Evolutionary conservation across 1,140 invertebrate genomes (phyloP).

Genomic region (Drosophila nebulosa): DNA sequence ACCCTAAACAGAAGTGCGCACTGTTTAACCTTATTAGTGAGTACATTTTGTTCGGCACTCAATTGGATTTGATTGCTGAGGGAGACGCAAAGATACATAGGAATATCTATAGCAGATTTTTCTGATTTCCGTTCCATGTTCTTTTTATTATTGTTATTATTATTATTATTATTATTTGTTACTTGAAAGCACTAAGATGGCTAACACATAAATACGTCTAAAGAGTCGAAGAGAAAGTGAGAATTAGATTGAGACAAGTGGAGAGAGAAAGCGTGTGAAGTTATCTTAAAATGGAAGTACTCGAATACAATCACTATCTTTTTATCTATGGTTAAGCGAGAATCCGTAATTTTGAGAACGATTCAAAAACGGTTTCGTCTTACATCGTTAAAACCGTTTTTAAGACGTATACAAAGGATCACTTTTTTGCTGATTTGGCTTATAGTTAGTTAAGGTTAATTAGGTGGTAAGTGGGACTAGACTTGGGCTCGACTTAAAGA

Average conservation of each 20-base stretch:
- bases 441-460: not conserved
- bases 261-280: not conserved
- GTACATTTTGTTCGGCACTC: constrained; percentile 57
- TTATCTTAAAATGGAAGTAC: constrained; percentile 58
- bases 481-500: constrained; percentile 11
- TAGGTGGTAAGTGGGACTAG: constrained; percentile 33
- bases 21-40: constrained; percentile 61
- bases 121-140: not conserved
- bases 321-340: constrained; percentile 19
- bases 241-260: not conserved
- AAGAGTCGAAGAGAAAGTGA: not conserved
- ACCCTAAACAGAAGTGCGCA: constrained; percentile 50
- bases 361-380: not conserved
- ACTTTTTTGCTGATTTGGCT: not conserved
- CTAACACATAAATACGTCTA: constrained; percentile 37
- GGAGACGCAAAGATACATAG: not conserved
- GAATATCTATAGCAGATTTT: not conserved
- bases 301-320: constrained; percentile 62
- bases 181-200: constrained; percentile 62
- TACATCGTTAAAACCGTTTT: not conserved
- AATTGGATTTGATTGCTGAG: constrained; percentile 66
- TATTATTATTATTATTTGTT: constrained; percentile 42
- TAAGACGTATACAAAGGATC: not conserved
- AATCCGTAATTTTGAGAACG: not conserved
- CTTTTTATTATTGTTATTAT: not conserved